Evolutionary conservation across 2,888 invertebrate species (phyloP), one percentile per base, ranked within the genome.

Genomic region (Drosophila flavopinicola): DNA sequence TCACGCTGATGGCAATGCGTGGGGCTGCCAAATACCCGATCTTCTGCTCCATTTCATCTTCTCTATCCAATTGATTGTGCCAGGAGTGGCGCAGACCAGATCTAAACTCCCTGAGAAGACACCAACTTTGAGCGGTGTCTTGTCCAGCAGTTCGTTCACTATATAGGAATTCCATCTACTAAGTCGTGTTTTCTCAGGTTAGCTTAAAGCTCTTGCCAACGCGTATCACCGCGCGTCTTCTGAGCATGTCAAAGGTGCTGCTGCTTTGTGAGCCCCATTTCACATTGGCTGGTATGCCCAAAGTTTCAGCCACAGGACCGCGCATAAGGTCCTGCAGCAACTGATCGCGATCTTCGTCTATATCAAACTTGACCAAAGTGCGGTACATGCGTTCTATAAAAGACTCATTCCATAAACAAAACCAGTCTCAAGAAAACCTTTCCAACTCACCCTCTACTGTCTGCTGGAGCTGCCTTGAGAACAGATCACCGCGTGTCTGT

Each of bases 101-200:
- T 97, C 97, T 66, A 97, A 92, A 84, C 97, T 96, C 15, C 96
- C 96, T 69, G 94, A 95, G 87, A 95, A 95, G 11, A 96, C 94
- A 32, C 93, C 93, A 1, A 96, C 92, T 47, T 93, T 93, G 23
- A 96, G 91, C 35, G 93, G 91, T 0, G 95, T 95, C 74, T 93
- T 93, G 70, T 95, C 94, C 44, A 96, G 90, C 10, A 96, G 90
- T 57, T 92, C 90, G 85, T 95, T 94, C 75, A 96, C 96, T 94
- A 90, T 39, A 92, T 91, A 23, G 6, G 6, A 13, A 17, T 1
- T n/a, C n/a, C n/a, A n/a, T n/a, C n/a, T n/a, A n/a, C n/a, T n/a
- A n/a, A n/a, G n/a, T n/a, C n/a, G n/a, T n/a, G n/a, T n/a, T n/a
- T n/a, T n/a, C n/a, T n/a, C n/a, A 0, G 1, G 6, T 45, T 23